phyloP scores from a whole-genome alignment of 2,113 vertebrate species.

The Antechinus stuartii region DNA sequence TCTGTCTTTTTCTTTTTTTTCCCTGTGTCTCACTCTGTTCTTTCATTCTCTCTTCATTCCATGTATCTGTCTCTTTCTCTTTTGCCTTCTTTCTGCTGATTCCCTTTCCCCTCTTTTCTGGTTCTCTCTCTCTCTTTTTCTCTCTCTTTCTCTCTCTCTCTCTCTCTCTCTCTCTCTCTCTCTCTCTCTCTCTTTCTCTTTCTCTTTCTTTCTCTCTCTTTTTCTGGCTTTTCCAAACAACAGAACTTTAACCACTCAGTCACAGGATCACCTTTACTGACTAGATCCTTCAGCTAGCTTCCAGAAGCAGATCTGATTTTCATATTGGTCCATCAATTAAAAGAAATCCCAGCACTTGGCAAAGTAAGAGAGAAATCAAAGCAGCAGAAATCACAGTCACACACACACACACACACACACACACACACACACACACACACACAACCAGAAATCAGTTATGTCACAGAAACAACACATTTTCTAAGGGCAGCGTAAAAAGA shows the following conservation, averaged over 20 bases:
- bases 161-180: too few relatives aligned
- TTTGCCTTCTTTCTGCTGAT: not conserved
- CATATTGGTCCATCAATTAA: not conserved
- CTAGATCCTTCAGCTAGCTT: not conserved
- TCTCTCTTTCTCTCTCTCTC: not conserved
- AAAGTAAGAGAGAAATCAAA: not conserved
- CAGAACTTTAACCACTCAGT: not conserved
- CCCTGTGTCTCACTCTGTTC: too few relatives aligned
- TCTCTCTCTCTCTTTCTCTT: not conserved
- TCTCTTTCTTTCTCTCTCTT: not conserved
- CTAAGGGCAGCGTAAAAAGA: not conserved
- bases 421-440: not conserved
- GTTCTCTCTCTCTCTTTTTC: not conserved
- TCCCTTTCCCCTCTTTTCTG: not conserved
- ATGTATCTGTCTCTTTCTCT: not conserved
- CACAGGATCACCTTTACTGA: not conserved
- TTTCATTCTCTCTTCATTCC: not conserved
- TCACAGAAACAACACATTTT: not conserved
- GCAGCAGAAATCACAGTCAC: fast-evolving
- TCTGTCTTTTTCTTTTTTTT: too few relatives aligned
- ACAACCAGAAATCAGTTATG: not conserved
- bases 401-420: not conserved
- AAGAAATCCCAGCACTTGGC: not conserved
- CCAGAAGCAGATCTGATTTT: not conserved
- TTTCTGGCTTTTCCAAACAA: not conserved